phyloP scores from a whole-genome alignment of 2,113 vertebrate species.

The Bubo blakistoni region DNA sequence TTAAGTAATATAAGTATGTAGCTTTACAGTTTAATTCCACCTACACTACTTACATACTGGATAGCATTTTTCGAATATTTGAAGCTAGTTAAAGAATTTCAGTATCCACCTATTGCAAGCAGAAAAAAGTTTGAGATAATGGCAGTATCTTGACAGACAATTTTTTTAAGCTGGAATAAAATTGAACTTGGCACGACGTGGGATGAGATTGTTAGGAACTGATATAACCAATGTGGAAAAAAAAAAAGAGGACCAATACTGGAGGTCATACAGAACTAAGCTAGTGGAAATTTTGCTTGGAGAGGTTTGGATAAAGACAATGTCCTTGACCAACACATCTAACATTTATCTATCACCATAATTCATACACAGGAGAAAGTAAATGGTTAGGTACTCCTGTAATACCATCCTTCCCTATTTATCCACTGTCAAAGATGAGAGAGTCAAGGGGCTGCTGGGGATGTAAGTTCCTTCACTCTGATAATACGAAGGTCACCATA shows the following conservation, averaged over 20 bases:
- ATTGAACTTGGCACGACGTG: background rate
- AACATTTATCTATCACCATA: background rate
- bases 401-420: background rate
- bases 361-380: background rate
- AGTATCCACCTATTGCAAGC: background rate
- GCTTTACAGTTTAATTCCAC: slow-evolving; percentile 28
- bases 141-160: background rate
- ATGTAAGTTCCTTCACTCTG: background rate
- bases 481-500: background rate
- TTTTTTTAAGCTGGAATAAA: background rate
- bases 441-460: background rate
- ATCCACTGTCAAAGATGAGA: background rate
- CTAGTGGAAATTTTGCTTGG: background rate
- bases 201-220: background rate
- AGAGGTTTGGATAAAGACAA: background rate
- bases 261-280: background rate
- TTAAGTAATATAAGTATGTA: background rate
- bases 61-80: background rate
- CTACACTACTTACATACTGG: background rate
- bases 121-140: background rate
- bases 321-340: background rate
- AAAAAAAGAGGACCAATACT: background rate
- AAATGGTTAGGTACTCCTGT: background rate
- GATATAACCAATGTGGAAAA: background rate
- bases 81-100: background rate